Base-by-base conservation (phyloP, 2,888 invertebrate genomes). In the Julus scanicus region DNA sequence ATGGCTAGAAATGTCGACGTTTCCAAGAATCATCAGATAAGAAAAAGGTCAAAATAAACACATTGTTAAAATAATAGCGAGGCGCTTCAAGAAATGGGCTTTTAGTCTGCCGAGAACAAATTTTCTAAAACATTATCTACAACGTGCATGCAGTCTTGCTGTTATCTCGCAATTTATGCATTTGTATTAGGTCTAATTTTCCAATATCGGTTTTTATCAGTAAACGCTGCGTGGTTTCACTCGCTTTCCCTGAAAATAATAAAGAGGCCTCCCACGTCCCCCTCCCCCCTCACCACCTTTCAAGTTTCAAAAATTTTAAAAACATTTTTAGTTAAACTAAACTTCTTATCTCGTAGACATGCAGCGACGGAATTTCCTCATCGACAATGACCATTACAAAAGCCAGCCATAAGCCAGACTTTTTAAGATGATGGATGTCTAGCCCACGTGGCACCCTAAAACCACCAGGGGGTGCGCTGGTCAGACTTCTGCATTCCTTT, bases 121-220 rank as follows among this genome's bases (percentile, higher is more conserved):
- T 80, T 37, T 80, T 80, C 80, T 9, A 39, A 5, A 37, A 80
- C 80, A 80, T 80, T 80, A 80, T 80, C 80, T 29, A 37, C 80
- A 37, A 37, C 80, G 80, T 80, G 80, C 80, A 80, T 80, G 37
- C 80, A 39, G 37, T 80, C 37, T 39, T 39, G 80, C 80, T 39
- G 80, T 13, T 80, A 80, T 80, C 80, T 80, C 37, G 37, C 37
- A 37, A 80, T 80, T 80, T 80, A 80, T 80, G 80, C 80, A 80
- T 80, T 80, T 80, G 37, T 80, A 80, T 80, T 80, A 80, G 15
- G 37, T 37, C 37, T 80, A 39, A 80, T 80, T 80, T 80, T 80
- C 80, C 80, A 80, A 80, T 80, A 80, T 80, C 80, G 80, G 37
- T 80, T 80, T 80, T 80, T 80, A 80, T 80, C 80, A 80, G 80